Percentiles rank a stretch among this genome's conserved stretches.
phyloP scores from a whole-genome alignment of 2,113 vertebrate genomes.

The Mohoua ochrocephala region DNA sequence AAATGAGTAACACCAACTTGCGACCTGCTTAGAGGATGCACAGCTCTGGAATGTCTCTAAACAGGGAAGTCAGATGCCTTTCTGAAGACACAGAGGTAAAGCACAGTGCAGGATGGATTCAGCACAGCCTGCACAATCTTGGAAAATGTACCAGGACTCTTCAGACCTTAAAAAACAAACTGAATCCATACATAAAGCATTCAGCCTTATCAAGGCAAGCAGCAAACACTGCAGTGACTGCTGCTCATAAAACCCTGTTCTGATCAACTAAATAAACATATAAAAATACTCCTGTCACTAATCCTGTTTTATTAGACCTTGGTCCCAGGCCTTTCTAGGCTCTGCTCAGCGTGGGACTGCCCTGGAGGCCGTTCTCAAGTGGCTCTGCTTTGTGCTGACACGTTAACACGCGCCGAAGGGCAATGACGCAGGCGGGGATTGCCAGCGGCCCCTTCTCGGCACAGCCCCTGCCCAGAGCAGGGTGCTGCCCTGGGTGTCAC shows the following conservation, averaged over 20 bases:
- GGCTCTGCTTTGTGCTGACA: slow-evolving; percentile 32
- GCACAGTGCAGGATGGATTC: neutral
- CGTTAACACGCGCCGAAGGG: rapidly evolving
- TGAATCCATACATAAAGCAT: neutral
- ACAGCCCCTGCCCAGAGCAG: neutral
- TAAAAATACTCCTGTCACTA: neutral
- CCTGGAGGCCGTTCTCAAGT: neutral
- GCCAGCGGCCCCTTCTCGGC: neutral
- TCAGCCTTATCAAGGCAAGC: neutral
- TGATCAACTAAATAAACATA: neutral
- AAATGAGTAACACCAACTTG: neutral
- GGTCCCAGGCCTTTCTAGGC: neutral
- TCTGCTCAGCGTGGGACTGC: neutral
- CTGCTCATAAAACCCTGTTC: neutral
- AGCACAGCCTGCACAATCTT: neutral
- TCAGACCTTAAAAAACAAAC: neutral
- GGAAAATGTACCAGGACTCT: neutral
- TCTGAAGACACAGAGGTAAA: neutral
- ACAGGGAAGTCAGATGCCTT: neutral
- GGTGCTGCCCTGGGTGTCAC: neutral
- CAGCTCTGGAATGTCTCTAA: neutral
- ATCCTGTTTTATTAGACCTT: neutral
- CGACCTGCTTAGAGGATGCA: neutral
- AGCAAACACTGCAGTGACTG: rapidly evolving
- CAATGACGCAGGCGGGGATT: neutral